These are phyloP conservation scores for Parthenolecanium corni DNA, from an alignment of 2,888 invertebrate species.

Conservation along the genomic window DNA sequence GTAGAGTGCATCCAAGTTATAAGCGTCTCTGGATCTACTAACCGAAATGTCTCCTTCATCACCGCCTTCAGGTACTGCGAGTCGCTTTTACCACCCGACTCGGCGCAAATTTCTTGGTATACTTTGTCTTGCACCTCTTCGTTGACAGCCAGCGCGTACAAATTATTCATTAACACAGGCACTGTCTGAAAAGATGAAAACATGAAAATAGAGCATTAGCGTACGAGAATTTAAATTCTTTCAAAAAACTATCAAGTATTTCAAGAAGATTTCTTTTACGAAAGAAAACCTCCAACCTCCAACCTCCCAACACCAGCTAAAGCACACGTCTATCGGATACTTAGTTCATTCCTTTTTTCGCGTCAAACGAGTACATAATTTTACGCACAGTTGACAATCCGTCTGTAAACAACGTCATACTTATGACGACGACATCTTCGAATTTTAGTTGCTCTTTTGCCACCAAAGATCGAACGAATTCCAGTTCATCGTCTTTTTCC, in stretches of 20 bases:
- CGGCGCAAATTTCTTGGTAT: conserved; percentile 37
- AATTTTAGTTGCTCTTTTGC: conserved; percentile 39
- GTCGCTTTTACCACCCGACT: conserved; percentile 34
- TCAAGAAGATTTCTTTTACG: background rate
- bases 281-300: too few relatives aligned
- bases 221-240: background rate
- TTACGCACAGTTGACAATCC: conserved; percentile 45
- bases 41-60: conserved; percentile 40
- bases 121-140: conserved; percentile 39
- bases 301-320: too few relatives aligned
- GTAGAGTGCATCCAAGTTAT: too few relatives aligned
- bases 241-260: background rate
- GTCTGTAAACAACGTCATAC: conserved; percentile 44
- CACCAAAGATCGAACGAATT: conserved; percentile 41
- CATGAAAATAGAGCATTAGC: background rate
- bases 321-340: too few relatives aligned
- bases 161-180: conserved; percentile 38
- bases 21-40: too few relatives aligned
- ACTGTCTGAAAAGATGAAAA: conserved; percentile 37
- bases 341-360: too few relatives aligned
- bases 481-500: conserved; percentile 32
- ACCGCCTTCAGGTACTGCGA: conserved; percentile 40
- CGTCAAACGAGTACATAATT: too few relatives aligned
- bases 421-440: conserved; percentile 41
- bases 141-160: conserved; percentile 39